Percentiles rank a stretch among this genome's conserved stretches.
phyloP scores from a whole-genome alignment of 2,888 invertebrate genomes.

The Himalopsyche anomala region DNA sequence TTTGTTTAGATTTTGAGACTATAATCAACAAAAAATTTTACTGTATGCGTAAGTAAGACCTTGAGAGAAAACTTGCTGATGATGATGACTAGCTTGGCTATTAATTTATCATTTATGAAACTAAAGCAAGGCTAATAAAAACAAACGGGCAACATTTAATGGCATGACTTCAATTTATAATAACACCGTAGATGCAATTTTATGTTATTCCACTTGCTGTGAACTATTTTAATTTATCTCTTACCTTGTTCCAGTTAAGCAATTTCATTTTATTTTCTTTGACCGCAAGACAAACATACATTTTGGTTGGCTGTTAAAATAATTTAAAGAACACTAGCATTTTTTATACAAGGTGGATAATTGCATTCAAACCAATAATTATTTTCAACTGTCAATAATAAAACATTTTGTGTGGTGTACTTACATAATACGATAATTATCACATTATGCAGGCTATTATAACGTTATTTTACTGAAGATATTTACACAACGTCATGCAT shows the following conservation, averaged over 20 bases:
- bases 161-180: background rate
- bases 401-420: background rate
- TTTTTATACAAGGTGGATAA: background rate
- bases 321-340: background rate
- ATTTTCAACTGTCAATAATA: conserved; percentile 4
- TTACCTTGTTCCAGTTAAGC: background rate
- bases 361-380: background rate
- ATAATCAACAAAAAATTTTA: no score
- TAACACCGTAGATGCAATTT: conserved; percentile 1
- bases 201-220: background rate
- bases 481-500: no score
- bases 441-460: no score
- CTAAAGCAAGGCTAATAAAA: background rate
- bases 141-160: background rate
- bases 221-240: conserved; percentile 4
- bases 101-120: background rate
- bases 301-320: background rate
- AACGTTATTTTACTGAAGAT: no score
- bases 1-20: no score
- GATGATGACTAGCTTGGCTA: no score
- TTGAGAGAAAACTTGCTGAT: no score
- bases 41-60: no score
- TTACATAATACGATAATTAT: background rate
- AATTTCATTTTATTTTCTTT: conserved; percentile 17
- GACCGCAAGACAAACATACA: conserved; percentile 6